Base-by-base conservation (phyloP, 2,888 invertebrate genomes). In the Sphinx pinastri region DNA sequence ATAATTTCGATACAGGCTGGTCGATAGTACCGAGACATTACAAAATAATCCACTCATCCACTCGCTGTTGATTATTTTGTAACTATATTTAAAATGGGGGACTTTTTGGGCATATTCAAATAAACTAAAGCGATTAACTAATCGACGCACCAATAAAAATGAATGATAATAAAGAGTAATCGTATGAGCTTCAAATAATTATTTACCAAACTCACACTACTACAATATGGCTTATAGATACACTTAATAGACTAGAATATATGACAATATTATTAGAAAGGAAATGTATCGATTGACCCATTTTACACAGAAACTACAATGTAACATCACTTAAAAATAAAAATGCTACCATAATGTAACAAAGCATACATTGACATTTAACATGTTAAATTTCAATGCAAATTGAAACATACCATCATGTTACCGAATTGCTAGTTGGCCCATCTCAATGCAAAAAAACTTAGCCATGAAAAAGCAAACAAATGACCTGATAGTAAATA, bases 231-330 rank as follows among this genome's bases (percentile, higher is more conserved):
- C 68, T 69, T 71, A 69, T 72, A 77, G 8, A 38, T 38, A 54
- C 71, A 63, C 70, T 70, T 38, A 12, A 73, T 71, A 69, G 68
- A n/a, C 60, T 70, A 69, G 60, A 68, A 25, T 0, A 5, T 55
- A 66, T 54, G 68, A 70, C 67, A 72, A 68, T 71, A 59, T 70
- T 70, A 58, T 76, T 71, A 78, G 0, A 76, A 75, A 74, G 59
- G 78, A 80, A 80, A 80, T 81, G 82, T 82, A 83, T 82, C 83
- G 81, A 81, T 16, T 16, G 59, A 68, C 10, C 19, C 13, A 38
- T 19, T 16, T 52, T 52, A 67, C 54, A 51, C 16, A 45, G 25
- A 11, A 49, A 25, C 13, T 47, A 49, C 10, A 49, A 16, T 38
- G 25, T 25, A 2, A 25, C 25, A 25, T 25, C 10, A 16, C 14